Conservation (phyloP, 53 echinoderm and acorn worm species). For the Actinopyga echinites region DNA sequence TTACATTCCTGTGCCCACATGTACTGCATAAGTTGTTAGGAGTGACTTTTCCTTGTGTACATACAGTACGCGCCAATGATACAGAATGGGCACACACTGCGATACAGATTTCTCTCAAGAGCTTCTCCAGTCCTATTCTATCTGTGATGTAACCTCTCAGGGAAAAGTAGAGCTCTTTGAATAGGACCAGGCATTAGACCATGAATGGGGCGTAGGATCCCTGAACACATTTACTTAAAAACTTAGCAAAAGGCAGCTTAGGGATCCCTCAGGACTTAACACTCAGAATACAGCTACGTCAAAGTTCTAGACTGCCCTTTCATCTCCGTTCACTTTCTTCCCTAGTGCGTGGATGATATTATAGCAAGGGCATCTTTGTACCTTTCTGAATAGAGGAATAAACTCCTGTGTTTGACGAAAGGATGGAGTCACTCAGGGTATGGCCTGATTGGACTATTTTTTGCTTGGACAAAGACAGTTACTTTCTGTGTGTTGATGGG, state of each 20-base stretch:
- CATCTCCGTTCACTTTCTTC: not conserved
- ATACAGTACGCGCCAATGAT: too few species aligned
- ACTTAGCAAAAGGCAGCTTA: not conserved
- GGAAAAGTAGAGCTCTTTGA: too few species aligned
- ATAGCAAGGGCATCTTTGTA: slow-evolving; percentile 4
- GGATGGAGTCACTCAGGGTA: not conserved
- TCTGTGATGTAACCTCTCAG: too few species aligned
- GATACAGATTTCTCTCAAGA: too few species aligned
- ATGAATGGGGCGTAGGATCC: too few species aligned
- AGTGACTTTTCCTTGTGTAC: too few species aligned
- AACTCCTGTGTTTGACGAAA: slow-evolving; percentile 3
- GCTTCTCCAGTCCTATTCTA: too few species aligned
- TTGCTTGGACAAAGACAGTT: not conserved
- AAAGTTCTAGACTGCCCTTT: not conserved
- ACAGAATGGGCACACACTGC: too few species aligned
- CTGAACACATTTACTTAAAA: too few species aligned
- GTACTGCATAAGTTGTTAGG: too few species aligned
- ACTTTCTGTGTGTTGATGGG: slow-evolving; percentile 15
- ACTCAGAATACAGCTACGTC: slow-evolving; percentile 11
- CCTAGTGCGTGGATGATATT: slow-evolving; percentile 6
- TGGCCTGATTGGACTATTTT: slow-evolving; percentile 15
- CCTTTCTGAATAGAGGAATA: not conserved
- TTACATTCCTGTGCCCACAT: too few species aligned
- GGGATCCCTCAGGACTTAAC: slow-evolving; percentile 12
- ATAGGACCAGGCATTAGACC: too few species aligned